Base-by-base conservation (phyloP, 2,113 vertebrate genomes). In the Peromyscus polionotus region DNA sequence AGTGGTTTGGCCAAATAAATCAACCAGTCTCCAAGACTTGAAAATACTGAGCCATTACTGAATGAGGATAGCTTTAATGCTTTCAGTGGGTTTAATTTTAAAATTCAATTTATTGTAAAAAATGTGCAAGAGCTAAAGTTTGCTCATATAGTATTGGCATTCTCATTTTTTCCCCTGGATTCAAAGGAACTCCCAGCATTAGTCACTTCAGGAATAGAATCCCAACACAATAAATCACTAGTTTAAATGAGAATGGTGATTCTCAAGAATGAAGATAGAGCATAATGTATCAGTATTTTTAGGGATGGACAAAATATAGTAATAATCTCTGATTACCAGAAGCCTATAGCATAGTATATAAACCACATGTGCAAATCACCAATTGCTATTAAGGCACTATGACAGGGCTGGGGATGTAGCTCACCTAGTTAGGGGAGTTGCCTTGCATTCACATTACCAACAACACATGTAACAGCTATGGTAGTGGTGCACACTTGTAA, bases 1-100 rank as follows among this genome's bases (percentile, higher is more conserved):
- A 24, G 17, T 9, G 14, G 48, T 57, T 86, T 95, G 88, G n/a
- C 80, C 68, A 24, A 20, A 92, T 16, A 83, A 57, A 5, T 51
- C 36, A 90, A 39, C 36, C 70, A 90, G 81, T 8, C 57, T 63
- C 17, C 7, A 31, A 89, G 7, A n/a, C 9, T 94, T 67, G 84
- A 36, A 61, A 81, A n/a, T 76, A 92, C 0, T 45, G 14, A 88
- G 42, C 1, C n/a, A 80, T 0, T 92, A 59, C 45, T 57, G 22
- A 67, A 63, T 22, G 67, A 5, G 9, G 90, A 72, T 5, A 84
- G 13, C 13, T 59, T 80, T 67, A 57, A 89, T 39, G 45, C n/a
- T 73, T 95, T 95, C 67, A 59, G 63, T 68, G 8, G 90, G 22
- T 73, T 94, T 91, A 79, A 81, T 75, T 90, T 89, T 7, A 92